These are phyloP conservation scores for Pangasianodon gigas DNA, from an alignment of 2,113 vertebrate species.

Conservation along the genomic window DNA sequence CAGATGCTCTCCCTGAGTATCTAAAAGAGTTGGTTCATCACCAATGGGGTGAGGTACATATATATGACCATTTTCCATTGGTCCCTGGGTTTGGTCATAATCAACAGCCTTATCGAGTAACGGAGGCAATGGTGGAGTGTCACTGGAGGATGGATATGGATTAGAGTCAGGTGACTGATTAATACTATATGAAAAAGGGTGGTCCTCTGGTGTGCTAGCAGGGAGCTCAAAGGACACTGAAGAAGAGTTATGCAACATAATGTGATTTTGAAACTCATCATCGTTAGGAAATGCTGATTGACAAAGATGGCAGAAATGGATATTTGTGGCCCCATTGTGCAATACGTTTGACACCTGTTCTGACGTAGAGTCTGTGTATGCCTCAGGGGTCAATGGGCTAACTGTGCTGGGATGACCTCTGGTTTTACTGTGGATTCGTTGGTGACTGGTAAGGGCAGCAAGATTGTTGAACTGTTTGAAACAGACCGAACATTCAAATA, in stretches of 20 bases:
- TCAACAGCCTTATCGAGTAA: constrained; percentile 70
- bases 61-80: constrained; percentile 61
- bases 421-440: constrained; percentile 78
- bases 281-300: constrained; percentile 70
- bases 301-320: constrained; percentile 76
- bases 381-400: constrained; percentile 31
- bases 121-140: constrained; percentile 70
- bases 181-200: constrained; percentile 62
- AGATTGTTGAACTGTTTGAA: constrained; percentile 84
- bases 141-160: constrained; percentile 71
- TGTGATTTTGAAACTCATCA: constrained; percentile 74
- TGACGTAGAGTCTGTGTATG: constrained; percentile 40
- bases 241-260: constrained; percentile 77
- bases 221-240: constrained; percentile 67
- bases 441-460: constrained; percentile 85
- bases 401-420: constrained; percentile 53
- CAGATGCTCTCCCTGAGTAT: constrained; percentile 65
- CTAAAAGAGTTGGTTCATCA: constrained; percentile 59
- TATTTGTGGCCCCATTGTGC: constrained; percentile 61
- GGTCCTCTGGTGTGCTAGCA: constrained; percentile 61
- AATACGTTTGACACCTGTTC: constrained; percentile 55
- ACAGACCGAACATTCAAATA: constrained; percentile 83
- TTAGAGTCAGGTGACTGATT: constrained; percentile 64
- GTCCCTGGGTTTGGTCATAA: constrained; percentile 69
- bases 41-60: constrained; percentile 74